phyloP scores from a whole-genome alignment of 2,113 vertebrate genomes.

The Aptenodytes patagonicus region DNA sequence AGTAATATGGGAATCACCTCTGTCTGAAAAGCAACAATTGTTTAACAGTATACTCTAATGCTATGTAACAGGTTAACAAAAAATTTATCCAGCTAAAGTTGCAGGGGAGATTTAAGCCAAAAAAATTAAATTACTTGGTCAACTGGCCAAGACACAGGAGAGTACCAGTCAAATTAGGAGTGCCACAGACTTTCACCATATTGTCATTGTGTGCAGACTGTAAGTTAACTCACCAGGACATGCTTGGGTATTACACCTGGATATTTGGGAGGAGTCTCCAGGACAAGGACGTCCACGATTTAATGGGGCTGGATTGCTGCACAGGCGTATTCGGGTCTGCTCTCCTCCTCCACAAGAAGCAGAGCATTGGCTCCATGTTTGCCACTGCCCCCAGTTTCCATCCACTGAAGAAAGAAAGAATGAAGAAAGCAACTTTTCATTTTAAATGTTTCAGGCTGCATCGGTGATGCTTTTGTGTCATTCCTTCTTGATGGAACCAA shows the following conservation, averaged over 20 bases:
- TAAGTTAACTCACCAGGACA: slow-evolving; percentile 85
- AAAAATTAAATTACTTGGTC: background rate
- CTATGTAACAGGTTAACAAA: background rate
- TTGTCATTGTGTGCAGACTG: fast-evolving
- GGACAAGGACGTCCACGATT: slow-evolving; percentile 82
- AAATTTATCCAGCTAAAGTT: background rate
- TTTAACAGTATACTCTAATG: background rate
- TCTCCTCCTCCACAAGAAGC: slow-evolving; percentile 89
- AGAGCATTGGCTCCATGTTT: slow-evolving; percentile 88
- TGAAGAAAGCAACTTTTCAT: background rate
- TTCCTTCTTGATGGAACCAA: background rate
- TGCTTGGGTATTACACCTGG: slow-evolving; percentile 84
- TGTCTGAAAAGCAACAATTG: background rate
- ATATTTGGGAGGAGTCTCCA: slow-evolving; percentile 88
- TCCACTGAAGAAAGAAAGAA: slow-evolving; percentile 76
- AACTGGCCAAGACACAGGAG: background rate
- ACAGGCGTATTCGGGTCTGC: slow-evolving; percentile 80
- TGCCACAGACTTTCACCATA: background rate
- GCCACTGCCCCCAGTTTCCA: slow-evolving; percentile 92
- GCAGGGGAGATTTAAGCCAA: background rate
- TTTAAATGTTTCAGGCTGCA: background rate
- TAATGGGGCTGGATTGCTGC: slow-evolving; percentile 77
- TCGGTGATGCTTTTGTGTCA: background rate
- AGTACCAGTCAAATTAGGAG: background rate
- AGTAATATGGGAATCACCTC: background rate